Evolutionary conservation across 2,797 vertebrate species (phyloP), one percentile per base, ranked within the genome.

Genomic region (Sebastes flavidus): DNA sequence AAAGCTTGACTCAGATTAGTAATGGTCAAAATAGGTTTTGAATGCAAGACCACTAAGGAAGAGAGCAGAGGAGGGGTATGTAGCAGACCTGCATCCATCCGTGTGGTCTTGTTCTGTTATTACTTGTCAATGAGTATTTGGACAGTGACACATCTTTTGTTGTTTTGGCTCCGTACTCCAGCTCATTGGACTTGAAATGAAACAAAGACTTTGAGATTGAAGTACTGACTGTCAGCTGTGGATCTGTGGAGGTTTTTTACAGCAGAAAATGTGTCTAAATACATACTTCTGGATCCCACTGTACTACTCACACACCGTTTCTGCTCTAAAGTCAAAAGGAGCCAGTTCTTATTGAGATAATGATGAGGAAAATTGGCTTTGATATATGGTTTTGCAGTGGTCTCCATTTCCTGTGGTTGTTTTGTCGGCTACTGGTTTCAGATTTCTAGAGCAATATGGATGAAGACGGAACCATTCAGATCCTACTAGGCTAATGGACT

Each of bases 401-500:
- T 74, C 12, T 76, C 24, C 36, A 80, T 32, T 78, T 74, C 42
- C 72, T 83, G 61, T 68, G 67, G 78, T 74, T 77, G 69, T 49
- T 89, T 70, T 66, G 66, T 69, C 9, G 12, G 63, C 76, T 69
- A 75, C 29, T 4, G 55, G 86, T 84, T 77, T 91, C 72, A 65
- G 38, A 77, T 92, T 85, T 87, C 81, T 52, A 32, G 29, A 73
- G 62, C 75, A 79, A 69, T 73, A 73, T 79, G 77, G 81, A 71
- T 32, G 20, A 77, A 86, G 49, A 77, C 42, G 0, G 56, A 80
- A 16, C 56, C 34, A 36, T 61, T 25, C 52, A 59, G 56, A 68
- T 80, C 73, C 77, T 25, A 25, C 77, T 22, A 22, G 20, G 32
- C 80, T 90, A 91, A 92, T 91, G 84, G 71, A 55, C 34, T 85